phyloP scores from a whole-genome alignment of 1,140 invertebrate genomes.

The Nephila pilipes region DNA sequence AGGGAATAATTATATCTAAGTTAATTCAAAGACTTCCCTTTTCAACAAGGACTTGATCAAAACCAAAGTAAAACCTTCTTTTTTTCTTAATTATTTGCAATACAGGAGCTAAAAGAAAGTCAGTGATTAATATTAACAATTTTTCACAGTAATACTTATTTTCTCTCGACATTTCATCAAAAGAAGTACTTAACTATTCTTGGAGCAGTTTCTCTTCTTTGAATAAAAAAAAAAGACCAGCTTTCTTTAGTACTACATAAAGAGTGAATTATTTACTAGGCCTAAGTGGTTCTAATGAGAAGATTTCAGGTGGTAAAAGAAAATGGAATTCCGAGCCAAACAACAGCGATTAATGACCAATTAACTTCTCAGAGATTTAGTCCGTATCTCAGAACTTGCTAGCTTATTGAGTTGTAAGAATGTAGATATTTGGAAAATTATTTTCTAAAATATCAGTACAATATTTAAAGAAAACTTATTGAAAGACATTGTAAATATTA shows the following conservation, averaged over 20 bases:
- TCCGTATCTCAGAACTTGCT: not conserved
- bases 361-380: constrained; percentile 1
- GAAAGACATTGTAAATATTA: too few relatives aligned
- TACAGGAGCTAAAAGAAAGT: not conserved
- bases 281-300: not conserved
- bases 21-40: too few relatives aligned
- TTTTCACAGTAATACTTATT: not conserved
- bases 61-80: not conserved
- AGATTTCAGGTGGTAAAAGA: not conserved
- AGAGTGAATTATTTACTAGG: constrained; percentile 35
- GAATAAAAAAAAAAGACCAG: not conserved
- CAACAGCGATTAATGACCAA: constrained; percentile 31
- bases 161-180: not conserved
- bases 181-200: not conserved
- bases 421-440: too few relatives aligned
- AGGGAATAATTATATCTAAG: too few relatives aligned
- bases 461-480: too few relatives aligned
- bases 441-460: too few relatives aligned
- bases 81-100: not conserved
- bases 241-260: not conserved
- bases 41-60: not conserved
- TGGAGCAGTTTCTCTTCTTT: not conserved
- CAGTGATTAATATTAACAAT: not conserved
- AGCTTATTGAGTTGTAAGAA: too few relatives aligned
- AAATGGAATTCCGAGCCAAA: not conserved